Evolutionary conservation across 2,113 vertebrate genomes (phyloP).

Genomic region (Bujurquina vittata): DNA sequence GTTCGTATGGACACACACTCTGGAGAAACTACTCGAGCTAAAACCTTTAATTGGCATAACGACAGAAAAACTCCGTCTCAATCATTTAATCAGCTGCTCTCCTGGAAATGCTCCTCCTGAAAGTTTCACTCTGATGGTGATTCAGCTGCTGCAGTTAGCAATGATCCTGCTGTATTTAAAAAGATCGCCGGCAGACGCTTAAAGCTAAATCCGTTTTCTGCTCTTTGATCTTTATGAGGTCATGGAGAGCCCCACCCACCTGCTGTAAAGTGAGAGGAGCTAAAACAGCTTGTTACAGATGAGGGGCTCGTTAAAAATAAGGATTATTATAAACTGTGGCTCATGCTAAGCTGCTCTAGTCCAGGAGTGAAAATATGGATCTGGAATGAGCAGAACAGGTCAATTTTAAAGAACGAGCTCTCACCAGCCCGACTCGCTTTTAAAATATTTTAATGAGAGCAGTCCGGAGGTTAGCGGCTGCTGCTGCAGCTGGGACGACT

Average conservation of each 20-base stretch:
- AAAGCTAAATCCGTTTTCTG: too few relatives aligned
- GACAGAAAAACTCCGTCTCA: neutral
- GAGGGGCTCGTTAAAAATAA: neutral
- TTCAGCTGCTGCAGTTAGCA: too few relatives aligned
- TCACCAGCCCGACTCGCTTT: neutral
- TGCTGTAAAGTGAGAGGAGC: neutral
- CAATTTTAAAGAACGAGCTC: neutral
- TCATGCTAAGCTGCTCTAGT: neutral
- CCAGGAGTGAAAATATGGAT: neutral
- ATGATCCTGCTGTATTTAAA: too few relatives aligned
- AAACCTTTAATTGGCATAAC: neutral
- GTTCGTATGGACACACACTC: neutral
- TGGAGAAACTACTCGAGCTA: neutral
- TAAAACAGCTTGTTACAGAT: neutral
- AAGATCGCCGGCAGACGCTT: too few relatives aligned
- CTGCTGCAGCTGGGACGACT: neutral
- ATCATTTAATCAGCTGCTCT: neutral
- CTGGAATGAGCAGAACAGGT: neutral
- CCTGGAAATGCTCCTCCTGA: neutral
- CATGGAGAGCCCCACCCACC: too few relatives aligned
- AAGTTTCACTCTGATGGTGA: too few relatives aligned
- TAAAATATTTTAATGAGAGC: neutral
- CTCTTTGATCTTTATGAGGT: too few relatives aligned
- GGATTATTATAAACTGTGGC: neutral
- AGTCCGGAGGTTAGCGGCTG: accelerated